Conservation (phyloP, 2,113 vertebrate species). For the Protobothrops mucrosquamatus region DNA sequence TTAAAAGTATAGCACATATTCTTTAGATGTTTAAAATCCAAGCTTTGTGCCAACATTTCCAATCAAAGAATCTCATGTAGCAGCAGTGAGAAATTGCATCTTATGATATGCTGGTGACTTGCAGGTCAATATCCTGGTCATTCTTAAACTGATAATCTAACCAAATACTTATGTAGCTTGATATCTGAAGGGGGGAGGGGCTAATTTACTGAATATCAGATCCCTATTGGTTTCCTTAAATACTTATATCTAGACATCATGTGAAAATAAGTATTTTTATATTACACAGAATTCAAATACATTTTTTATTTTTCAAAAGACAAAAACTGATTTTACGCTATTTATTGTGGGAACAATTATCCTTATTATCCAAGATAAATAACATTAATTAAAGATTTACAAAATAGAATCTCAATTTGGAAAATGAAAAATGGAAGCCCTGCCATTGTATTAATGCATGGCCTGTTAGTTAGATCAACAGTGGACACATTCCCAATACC, state of each 20-base stretch:
- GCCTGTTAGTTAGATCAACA: conserved; percentile 57
- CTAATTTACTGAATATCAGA: not conserved
- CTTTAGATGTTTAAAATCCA: not conserved
- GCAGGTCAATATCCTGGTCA: not conserved
- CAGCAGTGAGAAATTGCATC: not conserved
- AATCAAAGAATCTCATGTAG: not conserved
- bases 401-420: not conserved
- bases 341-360: not conserved
- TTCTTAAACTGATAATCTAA: not conserved
- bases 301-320: not conserved
- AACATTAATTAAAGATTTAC: not conserved
- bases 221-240: not conserved
- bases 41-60: not conserved
- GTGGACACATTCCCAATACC: conserved; percentile 62
- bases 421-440: conserved; percentile 59
- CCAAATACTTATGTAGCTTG: not conserved
- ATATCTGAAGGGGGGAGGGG: not conserved
- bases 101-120: not conserved
- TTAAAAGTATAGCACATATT: not conserved
- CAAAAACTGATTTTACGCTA: not conserved
- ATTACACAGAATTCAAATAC: not conserved
- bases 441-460: conserved; percentile 33
- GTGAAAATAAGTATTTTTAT: not conserved
- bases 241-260: not conserved
- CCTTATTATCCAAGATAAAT: not conserved